Conservation (phyloP, 2,113 vertebrate genomes). For the Odocoileus virginianus region DNA sequence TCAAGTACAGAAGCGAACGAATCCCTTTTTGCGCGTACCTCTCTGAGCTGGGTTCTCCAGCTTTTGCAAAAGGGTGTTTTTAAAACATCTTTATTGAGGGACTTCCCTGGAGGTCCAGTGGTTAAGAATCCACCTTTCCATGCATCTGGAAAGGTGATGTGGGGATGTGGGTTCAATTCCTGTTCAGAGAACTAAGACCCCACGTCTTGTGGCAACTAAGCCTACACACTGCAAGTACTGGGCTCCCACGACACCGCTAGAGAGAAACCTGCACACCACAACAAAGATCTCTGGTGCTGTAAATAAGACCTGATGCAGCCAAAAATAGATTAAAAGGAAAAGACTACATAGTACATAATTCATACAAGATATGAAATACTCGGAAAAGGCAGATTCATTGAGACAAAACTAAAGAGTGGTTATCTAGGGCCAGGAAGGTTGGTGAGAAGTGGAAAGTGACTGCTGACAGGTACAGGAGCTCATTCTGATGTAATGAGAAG, state of each 20-base stretch:
- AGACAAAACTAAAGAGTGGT: not conserved
- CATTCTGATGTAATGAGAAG: not conserved
- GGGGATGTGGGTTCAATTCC: not conserved
- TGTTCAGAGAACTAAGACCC: not conserved
- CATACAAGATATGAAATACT: not conserved
- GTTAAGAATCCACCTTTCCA: not conserved
- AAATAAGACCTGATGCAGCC: not conserved
- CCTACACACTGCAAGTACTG: not conserved
- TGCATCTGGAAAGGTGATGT: not conserved
- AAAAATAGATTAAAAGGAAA: not conserved
- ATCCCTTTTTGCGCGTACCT: not conserved
- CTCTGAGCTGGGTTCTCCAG: not conserved
- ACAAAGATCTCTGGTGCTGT: not conserved
- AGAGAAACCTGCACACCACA: not conserved
- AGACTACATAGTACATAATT: not conserved
- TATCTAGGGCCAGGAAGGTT: not conserved
- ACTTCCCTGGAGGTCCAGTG: not conserved
- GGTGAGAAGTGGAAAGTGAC: not conserved
- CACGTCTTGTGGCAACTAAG: not conserved
- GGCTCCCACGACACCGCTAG: not conserved
- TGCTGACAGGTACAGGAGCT: not conserved
- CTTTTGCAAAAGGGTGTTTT: not conserved
- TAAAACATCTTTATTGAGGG: not conserved
- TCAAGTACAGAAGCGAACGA: not conserved
- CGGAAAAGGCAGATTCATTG: not conserved